Conservation (phyloP, 2,797 vertebrate species). For the Hydrophis major region DNA sequence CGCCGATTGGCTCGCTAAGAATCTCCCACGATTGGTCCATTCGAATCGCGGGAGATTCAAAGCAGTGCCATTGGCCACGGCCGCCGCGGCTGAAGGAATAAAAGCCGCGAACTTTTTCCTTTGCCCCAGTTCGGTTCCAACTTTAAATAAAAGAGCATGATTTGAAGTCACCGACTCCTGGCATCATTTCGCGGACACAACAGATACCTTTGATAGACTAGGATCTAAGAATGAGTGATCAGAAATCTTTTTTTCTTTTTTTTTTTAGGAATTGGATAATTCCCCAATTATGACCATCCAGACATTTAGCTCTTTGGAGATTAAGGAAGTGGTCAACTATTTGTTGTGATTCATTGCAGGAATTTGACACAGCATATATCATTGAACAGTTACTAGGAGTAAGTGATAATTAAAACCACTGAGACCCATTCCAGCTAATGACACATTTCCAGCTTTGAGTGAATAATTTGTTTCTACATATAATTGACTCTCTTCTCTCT, state of each 20-base stretch:
- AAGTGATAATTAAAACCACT: conserved; percentile 28
- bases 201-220: neutral
- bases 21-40: too few relatives aligned
- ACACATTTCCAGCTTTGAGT: conserved; percentile 4
- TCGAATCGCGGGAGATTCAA: too few relatives aligned
- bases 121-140: too few relatives aligned
- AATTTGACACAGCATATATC: conserved; percentile 6
- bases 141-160: too few relatives aligned
- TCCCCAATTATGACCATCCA: neutral
- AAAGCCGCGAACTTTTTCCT: too few relatives aligned
- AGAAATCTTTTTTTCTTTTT: neutral
- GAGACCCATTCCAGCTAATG: conserved; percentile 22
- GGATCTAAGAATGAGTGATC: neutral
- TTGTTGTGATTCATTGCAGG: conserved; percentile 9
- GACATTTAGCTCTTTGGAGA: conserved; percentile 4
- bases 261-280: neutral
- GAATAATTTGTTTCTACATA: conserved; percentile 16
- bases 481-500: conserved; percentile 24
- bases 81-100: too few relatives aligned
- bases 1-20: too few relatives aligned
- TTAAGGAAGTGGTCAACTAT: neutral
- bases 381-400: conserved; percentile 1
- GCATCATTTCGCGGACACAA: too few relatives aligned
- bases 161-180: too few relatives aligned
- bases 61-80: too few relatives aligned